These are phyloP conservation scores for Glyphotaelius pellucidus DNA, from an alignment of 2,888 invertebrate species.

Conservation along the genomic window DNA sequence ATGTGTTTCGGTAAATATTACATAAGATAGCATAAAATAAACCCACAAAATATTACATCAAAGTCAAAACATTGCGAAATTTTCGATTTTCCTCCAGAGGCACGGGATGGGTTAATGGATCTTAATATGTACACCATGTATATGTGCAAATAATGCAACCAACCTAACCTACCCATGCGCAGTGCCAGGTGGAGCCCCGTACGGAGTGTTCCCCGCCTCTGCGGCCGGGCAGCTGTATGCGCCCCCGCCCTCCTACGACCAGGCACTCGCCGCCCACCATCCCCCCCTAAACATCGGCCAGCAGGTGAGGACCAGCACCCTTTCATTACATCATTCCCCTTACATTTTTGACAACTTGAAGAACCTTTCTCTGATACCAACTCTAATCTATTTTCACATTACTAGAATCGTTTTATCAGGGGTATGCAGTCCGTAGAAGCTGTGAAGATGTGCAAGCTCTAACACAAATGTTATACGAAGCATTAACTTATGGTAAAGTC, in stretches of 20 bases:
- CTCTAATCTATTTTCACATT: no score
- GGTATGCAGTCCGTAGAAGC: not conserved
- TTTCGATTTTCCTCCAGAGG: no score
- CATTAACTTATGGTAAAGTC: not conserved
- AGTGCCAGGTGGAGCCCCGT: slow-evolving; percentile 81
- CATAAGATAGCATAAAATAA: no score
- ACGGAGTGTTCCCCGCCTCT: slow-evolving; percentile 74
- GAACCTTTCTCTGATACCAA: not conserved
- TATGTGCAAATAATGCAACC: not conserved
- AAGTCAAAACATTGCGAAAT: no score
- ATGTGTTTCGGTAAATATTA: no score
- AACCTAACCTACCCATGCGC: slow-evolving; percentile 27
- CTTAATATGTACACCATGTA: not conserved
- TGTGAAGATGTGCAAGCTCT: not conserved
- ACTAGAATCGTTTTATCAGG: not conserved
- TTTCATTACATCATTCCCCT: slow-evolving; percentile 1
- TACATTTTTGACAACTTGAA: not conserved
- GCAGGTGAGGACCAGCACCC: slow-evolving; percentile 69
- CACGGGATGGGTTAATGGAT: no score
- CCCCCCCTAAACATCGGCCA: slow-evolving; percentile 74
- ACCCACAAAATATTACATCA: no score
- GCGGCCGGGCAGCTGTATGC: slow-evolving; percentile 79
- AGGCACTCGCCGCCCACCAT: slow-evolving; percentile 80
- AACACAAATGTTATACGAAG: not conserved
- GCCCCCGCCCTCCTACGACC: slow-evolving; percentile 85